Percentiles rank a stretch among this genome's conserved stretches.
Evolutionary conservation across 2,888 invertebrate genomes (phyloP).

Genomic region (Podabrus alpinus): DNA sequence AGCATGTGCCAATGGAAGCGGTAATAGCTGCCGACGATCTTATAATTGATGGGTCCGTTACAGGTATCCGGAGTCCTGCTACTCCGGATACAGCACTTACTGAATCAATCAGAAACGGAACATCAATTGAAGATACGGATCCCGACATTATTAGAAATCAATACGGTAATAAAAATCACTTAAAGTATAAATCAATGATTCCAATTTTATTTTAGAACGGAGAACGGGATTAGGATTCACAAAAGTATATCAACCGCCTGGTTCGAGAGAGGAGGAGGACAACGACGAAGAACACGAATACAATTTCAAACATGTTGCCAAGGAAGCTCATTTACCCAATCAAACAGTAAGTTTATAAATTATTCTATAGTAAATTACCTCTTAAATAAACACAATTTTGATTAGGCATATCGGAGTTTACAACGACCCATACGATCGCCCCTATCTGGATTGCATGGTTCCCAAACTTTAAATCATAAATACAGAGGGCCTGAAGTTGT

Average conservation of each 20-base stretch:
- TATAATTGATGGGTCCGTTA: constrained; percentile 50
- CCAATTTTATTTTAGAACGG: constrained; percentile 52
- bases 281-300: constrained; percentile 54
- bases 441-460: constrained; percentile 57
- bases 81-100: constrained; percentile 52
- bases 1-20: constrained; percentile 55
- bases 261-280: constrained; percentile 57
- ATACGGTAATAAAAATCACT: constrained; percentile 66
- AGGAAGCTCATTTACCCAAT: constrained; percentile 53
- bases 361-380: background rate
- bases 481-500: constrained; percentile 83
- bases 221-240: constrained; percentile 59
- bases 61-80: constrained; percentile 52
- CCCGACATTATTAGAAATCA: constrained; percentile 88
- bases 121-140: constrained; percentile 70
- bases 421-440: constrained; percentile 46
- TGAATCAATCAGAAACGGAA: constrained; percentile 59
- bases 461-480: constrained; percentile 79
- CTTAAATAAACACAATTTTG: constrained; percentile 29
- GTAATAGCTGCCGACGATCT: constrained; percentile 54
- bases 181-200: background rate
- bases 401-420: constrained; percentile 80
- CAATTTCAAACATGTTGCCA: constrained; percentile 55
- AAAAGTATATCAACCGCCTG: constrained; percentile 62
- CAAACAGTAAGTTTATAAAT: constrained; percentile 48